Base-by-base conservation (phyloP, 1,140 invertebrate species). In the Heliconius eleuchia region DNA sequence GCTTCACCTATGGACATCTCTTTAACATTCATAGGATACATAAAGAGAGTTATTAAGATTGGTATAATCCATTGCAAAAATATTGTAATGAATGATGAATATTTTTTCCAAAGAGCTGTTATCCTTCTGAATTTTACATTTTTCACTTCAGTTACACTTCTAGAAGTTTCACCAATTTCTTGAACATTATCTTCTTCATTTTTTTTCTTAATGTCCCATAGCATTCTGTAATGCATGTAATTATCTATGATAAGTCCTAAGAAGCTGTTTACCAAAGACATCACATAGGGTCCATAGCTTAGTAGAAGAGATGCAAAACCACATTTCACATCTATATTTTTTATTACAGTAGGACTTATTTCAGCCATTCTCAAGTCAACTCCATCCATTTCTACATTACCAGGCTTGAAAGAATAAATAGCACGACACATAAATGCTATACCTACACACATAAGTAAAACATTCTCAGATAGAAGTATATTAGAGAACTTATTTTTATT, bases 201-300 rank as follows among this genome's bases (percentile, higher is more conserved):
- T 74, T 85, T 86, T 39, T 72, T 80, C 66, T 90, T 90, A 3
- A 85, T 78, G 13, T 90, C 86, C 42, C 76, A 71, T n/a, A 92
- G 37, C 81, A 91, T 89, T 84, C 80, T 87, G 55, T 92, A 94
- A 76, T 93, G 90, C 89, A 93, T 87, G 73, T 92, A 94, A 81
- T 93, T 94, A 70, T 94, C 91, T 77, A 94, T 90, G 11, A 93
- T 80, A 0, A 93, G 83, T 16, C 86, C 90, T 39, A 93, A 60
- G 81, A 95, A 94, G 80, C 91, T 93, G 70, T 94, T 95, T 0
- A 95, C 90, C 66, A 94, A 81, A n/a, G 92, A 89, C 34, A 92
- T 82, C 30, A 94, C 86, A 27, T 93, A 75, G 16, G 92, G 92
- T 66, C 92, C 91, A 78, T 91, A 94, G 39, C 89, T 87, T 72